phyloP scores from a whole-genome alignment of 2,888 invertebrate genomes.

The Anticlea derivata region DNA sequence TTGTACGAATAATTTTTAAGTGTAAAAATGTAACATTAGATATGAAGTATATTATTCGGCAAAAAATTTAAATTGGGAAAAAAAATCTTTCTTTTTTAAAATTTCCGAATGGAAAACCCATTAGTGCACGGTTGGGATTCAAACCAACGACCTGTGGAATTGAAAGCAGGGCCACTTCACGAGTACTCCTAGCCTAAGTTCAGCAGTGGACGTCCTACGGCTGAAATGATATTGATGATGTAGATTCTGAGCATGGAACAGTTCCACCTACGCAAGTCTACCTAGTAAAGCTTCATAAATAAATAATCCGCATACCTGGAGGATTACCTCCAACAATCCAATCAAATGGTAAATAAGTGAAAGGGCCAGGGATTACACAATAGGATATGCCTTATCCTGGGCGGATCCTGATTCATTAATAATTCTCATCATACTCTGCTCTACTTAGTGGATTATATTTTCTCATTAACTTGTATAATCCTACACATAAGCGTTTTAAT shows the following conservation, averaged over 20 bases:
- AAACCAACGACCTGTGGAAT: too few relatives aligned
- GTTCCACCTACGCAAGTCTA: neutral
- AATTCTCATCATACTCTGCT: constrained; percentile 47
- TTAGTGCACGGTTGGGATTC: too few relatives aligned
- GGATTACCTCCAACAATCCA: constrained; percentile 39
- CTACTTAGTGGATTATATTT: constrained; percentile 45
- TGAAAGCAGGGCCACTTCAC: too few relatives aligned
- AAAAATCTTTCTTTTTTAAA: too few relatives aligned
- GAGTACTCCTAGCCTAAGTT: too few relatives aligned
- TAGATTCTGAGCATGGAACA: too few relatives aligned
- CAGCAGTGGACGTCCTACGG: too few relatives aligned
- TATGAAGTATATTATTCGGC: constrained; percentile 48
- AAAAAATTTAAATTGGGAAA: too few relatives aligned
- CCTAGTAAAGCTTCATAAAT: constrained; percentile 23
- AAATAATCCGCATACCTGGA: constrained; percentile 33
- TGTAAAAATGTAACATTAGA: too few relatives aligned
- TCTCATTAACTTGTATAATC: constrained; percentile 55
- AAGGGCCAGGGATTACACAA: constrained; percentile 38
- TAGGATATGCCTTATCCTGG: constrained; percentile 30
- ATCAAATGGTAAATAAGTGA: constrained; percentile 41
- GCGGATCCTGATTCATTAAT: constrained; percentile 41
- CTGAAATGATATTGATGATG: too few relatives aligned
- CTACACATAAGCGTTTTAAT: constrained; percentile 53
- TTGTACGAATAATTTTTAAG: too few relatives aligned
- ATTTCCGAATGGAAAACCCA: too few relatives aligned